Conservation (phyloP, 2,888 invertebrate species). For the Lepidocyrtinus sp. region DNA sequence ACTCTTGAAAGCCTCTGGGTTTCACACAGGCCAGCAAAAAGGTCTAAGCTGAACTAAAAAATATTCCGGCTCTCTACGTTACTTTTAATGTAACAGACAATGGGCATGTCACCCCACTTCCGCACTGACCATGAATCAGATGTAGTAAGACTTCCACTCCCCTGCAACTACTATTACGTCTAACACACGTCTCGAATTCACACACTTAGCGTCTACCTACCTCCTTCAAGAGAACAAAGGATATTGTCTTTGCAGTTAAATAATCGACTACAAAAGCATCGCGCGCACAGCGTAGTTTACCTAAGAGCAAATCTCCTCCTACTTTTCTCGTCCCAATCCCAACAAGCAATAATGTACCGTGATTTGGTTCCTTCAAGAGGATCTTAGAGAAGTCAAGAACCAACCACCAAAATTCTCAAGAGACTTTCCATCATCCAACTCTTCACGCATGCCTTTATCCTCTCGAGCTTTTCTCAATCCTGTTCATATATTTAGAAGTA, state of each 20-base stretch:
- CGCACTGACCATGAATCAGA: conserved; percentile 55
- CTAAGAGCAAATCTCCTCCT: neutral
- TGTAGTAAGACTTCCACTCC: neutral
- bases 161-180: neutral
- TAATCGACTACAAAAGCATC: neutral
- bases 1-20: neutral
- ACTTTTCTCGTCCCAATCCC: neutral
- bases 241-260: conserved; percentile 1
- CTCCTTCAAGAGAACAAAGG: neutral
- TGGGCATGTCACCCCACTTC: conserved; percentile 56
- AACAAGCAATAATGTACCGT: neutral
- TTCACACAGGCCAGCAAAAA: conserved; percentile 36
- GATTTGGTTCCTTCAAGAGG: neutral
- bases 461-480: too few relatives aligned
- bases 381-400: neutral
- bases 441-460: too few relatives aligned
- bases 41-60: conserved; percentile 55
- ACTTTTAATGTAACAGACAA: conserved; percentile 51
- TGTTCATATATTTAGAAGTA: neutral
- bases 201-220: neutral
- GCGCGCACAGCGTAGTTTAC: too few relatives aligned
- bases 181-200: neutral
- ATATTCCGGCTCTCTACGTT: conserved; percentile 53
- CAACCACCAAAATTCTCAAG: neutral
- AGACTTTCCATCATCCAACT: too few relatives aligned